Percentiles rank a stretch among this genome's conserved stretches.
phyloP scores from a whole-genome alignment of 2,888 invertebrate species.

The Hyalella azteca region DNA sequence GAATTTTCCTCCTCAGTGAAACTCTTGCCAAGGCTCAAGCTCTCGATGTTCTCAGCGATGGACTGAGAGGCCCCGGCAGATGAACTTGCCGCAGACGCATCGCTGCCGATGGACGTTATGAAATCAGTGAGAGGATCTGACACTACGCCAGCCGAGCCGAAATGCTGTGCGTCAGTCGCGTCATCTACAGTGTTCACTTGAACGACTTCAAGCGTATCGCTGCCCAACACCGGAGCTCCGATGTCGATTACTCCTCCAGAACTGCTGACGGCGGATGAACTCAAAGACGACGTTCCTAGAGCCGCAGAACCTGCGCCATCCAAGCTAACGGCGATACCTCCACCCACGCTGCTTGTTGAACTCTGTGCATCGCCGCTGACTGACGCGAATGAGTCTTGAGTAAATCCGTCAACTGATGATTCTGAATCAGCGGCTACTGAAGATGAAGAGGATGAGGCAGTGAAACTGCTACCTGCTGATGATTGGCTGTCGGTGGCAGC shows the following conservation, averaged over 20 bases:
- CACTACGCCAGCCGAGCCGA: neutral
- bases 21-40: neutral
- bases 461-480: neutral
- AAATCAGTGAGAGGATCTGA: slow-evolving; percentile 11
- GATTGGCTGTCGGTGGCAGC: neutral
- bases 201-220: neutral
- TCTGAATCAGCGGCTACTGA: neutral
- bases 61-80: neutral
- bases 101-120: slow-evolving; percentile 5
- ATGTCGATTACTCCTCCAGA: neutral
- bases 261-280: neutral
- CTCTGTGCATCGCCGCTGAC: neutral
- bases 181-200: neutral
- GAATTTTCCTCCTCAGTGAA: neutral
- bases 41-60: neutral
- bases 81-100: neutral
- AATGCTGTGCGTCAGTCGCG: neutral
- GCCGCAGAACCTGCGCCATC: neutral
- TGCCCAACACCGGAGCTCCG: neutral
- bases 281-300: neutral
- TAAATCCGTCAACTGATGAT: neutral
- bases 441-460: neutral
- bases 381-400: neutral
- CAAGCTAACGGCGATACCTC: neutral
- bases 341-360: neutral